Evolutionary conservation across 64 coral and sea anemone species (phyloP), one percentile per base, ranked within the genome.

Genomic region (Montipora efflorescens): DNA sequence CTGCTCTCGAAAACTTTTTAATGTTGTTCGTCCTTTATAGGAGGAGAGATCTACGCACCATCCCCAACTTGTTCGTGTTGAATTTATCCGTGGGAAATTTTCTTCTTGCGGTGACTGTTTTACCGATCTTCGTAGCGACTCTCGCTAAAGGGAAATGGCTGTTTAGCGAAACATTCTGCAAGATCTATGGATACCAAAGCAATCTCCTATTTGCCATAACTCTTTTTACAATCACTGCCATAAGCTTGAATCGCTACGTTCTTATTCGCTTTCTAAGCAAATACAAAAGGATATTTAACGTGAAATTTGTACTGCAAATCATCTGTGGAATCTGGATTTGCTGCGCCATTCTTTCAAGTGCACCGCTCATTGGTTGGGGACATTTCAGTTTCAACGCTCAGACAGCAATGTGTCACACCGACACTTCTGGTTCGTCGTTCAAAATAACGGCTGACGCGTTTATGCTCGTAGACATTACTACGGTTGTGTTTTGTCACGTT

Each of bases 221-320:
- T 48, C 58, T 94, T 10, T 77, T 90, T 51, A 90, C 87, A n/a
- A 44, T 94, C 6, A 94, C 87, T 6, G 78, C 93, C 8, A 90
- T 94, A 66, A 94, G 87, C 59, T 74, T 94, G 45, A 94, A 83
- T 69, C 87, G 93, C 7, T 94, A 87, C 18, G 22, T 94, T 43
- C 49, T 89, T 1, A 77, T 94, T 18, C 52, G 79, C 10, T 83
- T 83, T 74, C 93, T 67, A 15, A 44, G 48, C 44, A 90, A 67
- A 67, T 94, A 94, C 15, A 43, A n/a, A 20, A 3, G 5, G 12
- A 16, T 53, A 44, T 89, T 82, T 57, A 47, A 43, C 69, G 71
- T 69, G 87, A 94, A 67, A 7, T 11, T 69, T 20, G 87, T 94
- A 2, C 50, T 67, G 7, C 47, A 72, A 28, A 94, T 90, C 2